A percentile compares a stretch with the other conserved stretches of the same genome.
Conservation (phyloP, 1,140 invertebrate species). For the Contarinia nasturtii region DNA sequence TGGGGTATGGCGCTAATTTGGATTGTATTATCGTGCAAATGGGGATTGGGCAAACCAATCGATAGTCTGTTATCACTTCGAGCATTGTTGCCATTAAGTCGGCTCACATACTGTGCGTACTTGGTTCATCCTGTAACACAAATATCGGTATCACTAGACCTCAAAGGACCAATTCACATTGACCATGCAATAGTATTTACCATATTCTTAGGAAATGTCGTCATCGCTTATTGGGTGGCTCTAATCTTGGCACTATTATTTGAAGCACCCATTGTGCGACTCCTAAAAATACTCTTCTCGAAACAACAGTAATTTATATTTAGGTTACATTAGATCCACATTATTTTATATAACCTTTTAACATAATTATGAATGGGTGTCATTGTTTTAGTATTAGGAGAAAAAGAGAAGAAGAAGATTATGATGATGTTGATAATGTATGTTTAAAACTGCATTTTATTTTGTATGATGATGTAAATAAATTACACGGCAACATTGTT, state of each 20-base stretch:
- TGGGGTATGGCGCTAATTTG: constrained; percentile 61
- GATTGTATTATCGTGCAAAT: constrained; percentile 62
- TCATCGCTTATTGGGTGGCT: constrained; percentile 53
- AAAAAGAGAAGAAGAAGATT: too few species aligned
- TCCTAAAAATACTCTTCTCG: constrained; percentile 43
- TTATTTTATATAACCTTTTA: too few species aligned
- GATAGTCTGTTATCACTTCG: constrained; percentile 59
- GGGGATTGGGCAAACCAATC: constrained; percentile 50
- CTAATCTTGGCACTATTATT: constrained; percentile 57
- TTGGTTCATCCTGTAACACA: constrained; percentile 74
- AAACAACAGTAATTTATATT: constrained; percentile 10
- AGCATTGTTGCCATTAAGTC: constrained; percentile 62
- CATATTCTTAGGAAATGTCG: constrained; percentile 57
- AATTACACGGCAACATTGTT: too few species aligned
- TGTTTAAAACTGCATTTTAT: too few species aligned
- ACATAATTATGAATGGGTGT: too few species aligned
- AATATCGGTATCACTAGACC: constrained; percentile 51
- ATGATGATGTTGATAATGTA: too few species aligned
- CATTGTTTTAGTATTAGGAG: too few species aligned
- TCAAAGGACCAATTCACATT: constrained; percentile 58
- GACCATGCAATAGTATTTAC: constrained; percentile 50
- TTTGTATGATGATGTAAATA: too few species aligned
- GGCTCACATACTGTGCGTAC: constrained; percentile 80
- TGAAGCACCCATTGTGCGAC: constrained; percentile 56
- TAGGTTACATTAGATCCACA: too few species aligned